Conservation (phyloP, 2,888 invertebrate species). For the Lasiommata megera region DNA sequence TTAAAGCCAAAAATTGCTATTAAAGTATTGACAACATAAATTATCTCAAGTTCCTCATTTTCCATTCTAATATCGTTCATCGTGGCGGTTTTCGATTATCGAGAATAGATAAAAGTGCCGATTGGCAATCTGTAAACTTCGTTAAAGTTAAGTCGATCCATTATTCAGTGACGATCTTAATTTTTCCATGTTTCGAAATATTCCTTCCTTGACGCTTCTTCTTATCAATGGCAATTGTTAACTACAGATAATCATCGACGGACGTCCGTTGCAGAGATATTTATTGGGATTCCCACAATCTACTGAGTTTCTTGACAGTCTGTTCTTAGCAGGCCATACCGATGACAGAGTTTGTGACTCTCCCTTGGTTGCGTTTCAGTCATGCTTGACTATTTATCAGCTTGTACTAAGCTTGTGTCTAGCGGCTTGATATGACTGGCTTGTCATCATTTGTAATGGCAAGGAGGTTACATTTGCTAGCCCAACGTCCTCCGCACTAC, state of each 20-base stretch:
- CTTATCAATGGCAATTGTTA: too few relatives aligned
- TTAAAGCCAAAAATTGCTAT: background rate
- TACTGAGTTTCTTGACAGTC: background rate
- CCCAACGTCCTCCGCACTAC: too few relatives aligned
- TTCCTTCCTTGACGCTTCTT: background rate
- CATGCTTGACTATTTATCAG: too few relatives aligned
- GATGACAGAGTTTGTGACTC: too few relatives aligned
- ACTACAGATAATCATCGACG: too few relatives aligned
- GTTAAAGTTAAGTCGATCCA: conserved; percentile 18
- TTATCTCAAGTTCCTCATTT: background rate
- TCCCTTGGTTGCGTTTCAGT: too few relatives aligned
- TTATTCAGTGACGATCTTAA: conserved; percentile 22
- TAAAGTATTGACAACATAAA: conserved; percentile 4
- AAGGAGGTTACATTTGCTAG: too few relatives aligned
- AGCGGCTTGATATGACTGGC: too few relatives aligned
- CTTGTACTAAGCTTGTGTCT: too few relatives aligned
- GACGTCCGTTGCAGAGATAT: background rate
- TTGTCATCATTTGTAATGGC: too few relatives aligned
- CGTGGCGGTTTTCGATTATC: conserved; percentile 18
- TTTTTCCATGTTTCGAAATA: background rate
- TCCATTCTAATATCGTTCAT: conserved; percentile 11
- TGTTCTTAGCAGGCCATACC: too few relatives aligned
- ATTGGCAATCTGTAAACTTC: conserved; percentile 21
- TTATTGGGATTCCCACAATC: too few relatives aligned
- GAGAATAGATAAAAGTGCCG: conserved; percentile 28